Percentiles rank a stretch among this genome's conserved stretches.
Evolutionary conservation across 2,888 invertebrate genomes (phyloP).

Genomic region (Thymelicus sylvestris): DNA sequence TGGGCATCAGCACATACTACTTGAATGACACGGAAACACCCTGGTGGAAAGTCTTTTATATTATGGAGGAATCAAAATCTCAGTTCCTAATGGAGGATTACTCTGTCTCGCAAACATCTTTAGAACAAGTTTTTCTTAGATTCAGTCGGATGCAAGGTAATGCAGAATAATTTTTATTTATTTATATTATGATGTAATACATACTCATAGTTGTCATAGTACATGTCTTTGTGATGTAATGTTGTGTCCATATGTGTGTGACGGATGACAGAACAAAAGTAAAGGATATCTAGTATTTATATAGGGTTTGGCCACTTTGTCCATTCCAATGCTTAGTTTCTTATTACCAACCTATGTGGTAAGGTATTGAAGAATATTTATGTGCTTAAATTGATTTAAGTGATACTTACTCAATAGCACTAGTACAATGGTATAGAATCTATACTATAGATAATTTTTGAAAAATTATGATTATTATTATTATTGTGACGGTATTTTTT

Average conservation of each 20-base stretch:
- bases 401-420: neutral
- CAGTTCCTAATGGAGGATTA: slow-evolving; percentile 89
- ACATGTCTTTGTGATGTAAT: neutral
- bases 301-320: slow-evolving; percentile 16
- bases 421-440: neutral
- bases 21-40: slow-evolving; percentile 82
- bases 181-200: neutral
- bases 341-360: neutral
- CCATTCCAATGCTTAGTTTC: slow-evolving; percentile 21
- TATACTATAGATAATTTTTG: neutral
- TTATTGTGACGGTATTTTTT: slow-evolving; percentile 13
- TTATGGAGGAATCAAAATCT: slow-evolving; percentile 86
- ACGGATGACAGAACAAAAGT: neutral
- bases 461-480: neutral
- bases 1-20: slow-evolving; percentile 89
- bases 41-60: slow-evolving; percentile 88
- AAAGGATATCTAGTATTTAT: neutral
- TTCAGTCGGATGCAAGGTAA: slow-evolving; percentile 79
- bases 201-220: slow-evolving; percentile 1
- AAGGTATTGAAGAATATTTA: neutral
- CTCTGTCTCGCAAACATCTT: slow-evolving; percentile 91
- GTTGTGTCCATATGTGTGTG: slow-evolving; percentile 2
- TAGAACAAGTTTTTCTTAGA: slow-evolving; percentile 91
- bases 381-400: neutral
- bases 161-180: slow-evolving; percentile 36